Evolutionary conservation across 2,113 vertebrate species (phyloP).

Genomic region (Alaudala cheleensis): DNA sequence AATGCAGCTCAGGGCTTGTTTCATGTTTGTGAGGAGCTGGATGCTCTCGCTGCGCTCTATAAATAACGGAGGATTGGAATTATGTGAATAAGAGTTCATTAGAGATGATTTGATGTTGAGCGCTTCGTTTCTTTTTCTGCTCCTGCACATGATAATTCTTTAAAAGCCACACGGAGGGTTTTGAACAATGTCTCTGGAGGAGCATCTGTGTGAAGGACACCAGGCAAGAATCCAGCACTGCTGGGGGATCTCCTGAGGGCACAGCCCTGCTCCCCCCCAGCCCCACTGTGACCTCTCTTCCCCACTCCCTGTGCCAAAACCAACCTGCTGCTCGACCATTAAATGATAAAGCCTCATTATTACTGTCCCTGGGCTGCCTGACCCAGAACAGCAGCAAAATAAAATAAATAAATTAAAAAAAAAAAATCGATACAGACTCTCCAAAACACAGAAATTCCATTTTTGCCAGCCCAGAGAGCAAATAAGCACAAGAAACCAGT

Average conservation of each 20-base stretch:
- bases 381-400: background rate
- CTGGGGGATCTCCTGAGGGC: background rate
- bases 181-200: background rate
- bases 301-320: background rate
- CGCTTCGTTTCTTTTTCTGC: background rate
- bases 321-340: background rate
- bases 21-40: slow-evolving; percentile 33
- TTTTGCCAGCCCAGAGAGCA: background rate
- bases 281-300: rapidly evolving
- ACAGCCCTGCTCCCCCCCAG: background rate
- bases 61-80: slow-evolving; percentile 48
- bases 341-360: slow-evolving; percentile 7
- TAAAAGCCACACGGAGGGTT: background rate
- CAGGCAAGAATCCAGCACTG: background rate
- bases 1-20: slow-evolving; percentile 41
- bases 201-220: background rate
- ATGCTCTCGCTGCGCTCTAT: slow-evolving; percentile 29
- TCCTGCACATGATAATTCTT: background rate
- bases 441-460: background rate
- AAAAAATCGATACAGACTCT: background rate
- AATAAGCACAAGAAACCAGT: background rate
- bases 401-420: background rate
- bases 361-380: slow-evolving; percentile 6
- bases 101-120: background rate
- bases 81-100: slow-evolving; percentile 38